Conservation (phyloP, 2,113 vertebrate species). For the Tachycineta bicolor region DNA sequence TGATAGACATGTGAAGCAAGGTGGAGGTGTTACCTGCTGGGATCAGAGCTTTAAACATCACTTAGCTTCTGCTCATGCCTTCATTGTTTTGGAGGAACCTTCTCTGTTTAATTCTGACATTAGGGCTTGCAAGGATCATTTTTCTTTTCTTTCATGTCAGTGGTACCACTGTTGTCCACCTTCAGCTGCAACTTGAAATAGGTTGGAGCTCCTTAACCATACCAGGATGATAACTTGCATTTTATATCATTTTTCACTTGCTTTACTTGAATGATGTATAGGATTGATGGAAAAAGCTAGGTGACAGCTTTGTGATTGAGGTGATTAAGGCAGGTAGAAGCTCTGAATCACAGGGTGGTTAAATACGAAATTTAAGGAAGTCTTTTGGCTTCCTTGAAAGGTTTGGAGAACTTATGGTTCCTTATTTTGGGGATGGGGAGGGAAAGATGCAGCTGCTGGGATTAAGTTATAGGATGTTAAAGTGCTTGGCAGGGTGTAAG, state of each 20-base stretch:
- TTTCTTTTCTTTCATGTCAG: neutral
- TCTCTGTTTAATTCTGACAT: neutral
- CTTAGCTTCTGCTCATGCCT: neutral
- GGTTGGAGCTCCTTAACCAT: neutral
- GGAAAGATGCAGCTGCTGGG: neutral
- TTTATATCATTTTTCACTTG: neutral
- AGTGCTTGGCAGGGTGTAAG: accelerated
- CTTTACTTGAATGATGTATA: neutral
- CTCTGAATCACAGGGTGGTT: neutral
- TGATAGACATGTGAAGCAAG: neutral
- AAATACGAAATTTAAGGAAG: neutral
- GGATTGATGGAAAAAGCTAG: neutral
- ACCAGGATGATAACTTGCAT: neutral
- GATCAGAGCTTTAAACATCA: neutral
- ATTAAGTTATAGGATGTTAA: neutral
- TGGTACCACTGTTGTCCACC: neutral
- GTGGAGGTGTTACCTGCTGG: neutral
- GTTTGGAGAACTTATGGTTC: neutral
- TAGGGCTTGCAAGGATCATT: neutral
- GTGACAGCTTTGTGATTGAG: neutral
- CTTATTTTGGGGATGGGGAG: neutral
- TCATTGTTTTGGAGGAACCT: neutral
- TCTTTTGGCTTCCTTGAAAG: neutral
- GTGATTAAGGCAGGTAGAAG: neutral
- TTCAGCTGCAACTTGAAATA: neutral